Evolutionary conservation across 2,113 vertebrate genomes (phyloP).

Genomic region (Vanacampus margaritifer): DNA sequence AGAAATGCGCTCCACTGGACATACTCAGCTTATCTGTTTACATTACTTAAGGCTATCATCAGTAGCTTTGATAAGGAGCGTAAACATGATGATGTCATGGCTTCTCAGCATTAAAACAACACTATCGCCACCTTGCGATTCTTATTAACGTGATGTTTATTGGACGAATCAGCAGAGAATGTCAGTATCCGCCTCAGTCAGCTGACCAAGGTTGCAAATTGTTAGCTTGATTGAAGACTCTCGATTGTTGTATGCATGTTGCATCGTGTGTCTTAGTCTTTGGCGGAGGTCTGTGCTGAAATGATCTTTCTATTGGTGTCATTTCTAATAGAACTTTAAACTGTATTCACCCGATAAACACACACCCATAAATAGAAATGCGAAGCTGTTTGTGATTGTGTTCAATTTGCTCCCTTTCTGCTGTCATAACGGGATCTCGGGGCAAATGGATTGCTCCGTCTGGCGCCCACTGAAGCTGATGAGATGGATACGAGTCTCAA

Average conservation of each 20-base stretch:
- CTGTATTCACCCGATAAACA: not conserved
- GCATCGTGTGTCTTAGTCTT: no score
- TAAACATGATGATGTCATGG: not conserved
- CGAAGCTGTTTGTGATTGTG: constrained; percentile 29
- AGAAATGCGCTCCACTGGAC: not conserved
- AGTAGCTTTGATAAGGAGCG: not conserved
- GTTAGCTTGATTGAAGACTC: no score
- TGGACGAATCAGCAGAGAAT: not conserved
- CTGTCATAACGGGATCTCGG: constrained; percentile 62
- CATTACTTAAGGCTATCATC: not conserved
- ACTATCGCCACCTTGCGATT: not conserved
- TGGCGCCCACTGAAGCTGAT: constrained; percentile 47
- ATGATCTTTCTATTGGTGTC: no score
- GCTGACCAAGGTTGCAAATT: not conserved
- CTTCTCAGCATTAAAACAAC: not conserved
- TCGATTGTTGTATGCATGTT: no score
- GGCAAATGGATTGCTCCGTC: constrained; percentile 49
- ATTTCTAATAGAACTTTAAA: no score
- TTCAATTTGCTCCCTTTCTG: constrained; percentile 46
- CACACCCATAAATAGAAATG: not conserved
- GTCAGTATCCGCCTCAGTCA: not conserved
- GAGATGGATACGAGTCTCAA: constrained; percentile 57
- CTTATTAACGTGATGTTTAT: constrained; percentile 10
- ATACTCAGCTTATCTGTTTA: not conserved
- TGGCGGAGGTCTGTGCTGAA: no score